A percentile compares a stretch with the other conserved stretches of the same genome.
These are phyloP conservation scores for Drosophila rhopaloa DNA, from an alignment of 1,140 invertebrate genomes.

Conservation along the genomic window DNA sequence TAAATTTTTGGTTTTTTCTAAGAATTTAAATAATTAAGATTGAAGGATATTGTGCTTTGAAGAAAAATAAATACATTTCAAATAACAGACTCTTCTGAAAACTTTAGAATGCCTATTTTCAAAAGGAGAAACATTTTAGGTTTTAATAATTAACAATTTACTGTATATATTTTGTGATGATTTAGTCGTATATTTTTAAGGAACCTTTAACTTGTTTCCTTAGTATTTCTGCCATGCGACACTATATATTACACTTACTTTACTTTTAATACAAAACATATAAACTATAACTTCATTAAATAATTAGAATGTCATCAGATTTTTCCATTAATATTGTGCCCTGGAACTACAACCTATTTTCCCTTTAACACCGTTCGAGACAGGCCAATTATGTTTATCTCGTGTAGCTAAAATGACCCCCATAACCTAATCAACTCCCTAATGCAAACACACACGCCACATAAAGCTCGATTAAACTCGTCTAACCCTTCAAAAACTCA, in stretches of 20 bases:
- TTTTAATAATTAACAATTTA: no score
- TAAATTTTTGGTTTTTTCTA: slow-evolving; percentile 2
- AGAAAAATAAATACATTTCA: slow-evolving; percentile 1
- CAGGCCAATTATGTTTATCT: slow-evolving; percentile 43
- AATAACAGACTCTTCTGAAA: no score
- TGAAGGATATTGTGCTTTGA: neutral
- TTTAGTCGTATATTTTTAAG: no score
- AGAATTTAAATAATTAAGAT: neutral
- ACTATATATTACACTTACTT: no score
- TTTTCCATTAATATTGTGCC: slow-evolving; percentile 1
- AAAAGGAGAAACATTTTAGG: no score
- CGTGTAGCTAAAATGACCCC: slow-evolving; percentile 34
- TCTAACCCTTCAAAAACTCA: slow-evolving; percentile 50
- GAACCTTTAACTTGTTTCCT: no score
- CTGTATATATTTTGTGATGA: no score
- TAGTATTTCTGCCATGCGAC: no score
- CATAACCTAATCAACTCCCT: slow-evolving; percentile 45
- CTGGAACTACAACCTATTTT: slow-evolving; percentile 9
- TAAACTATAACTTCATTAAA: neutral
- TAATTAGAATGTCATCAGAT: slow-evolving; percentile 1
- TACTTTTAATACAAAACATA: neutral
- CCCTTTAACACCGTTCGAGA: slow-evolving; percentile 15
- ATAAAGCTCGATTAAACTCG: slow-evolving; percentile 20
- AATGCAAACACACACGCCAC: slow-evolving; percentile 15
- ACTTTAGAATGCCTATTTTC: no score